phyloP scores from a whole-genome alignment of 2,888 invertebrate genomes.

The Pheosia gnoma region DNA sequence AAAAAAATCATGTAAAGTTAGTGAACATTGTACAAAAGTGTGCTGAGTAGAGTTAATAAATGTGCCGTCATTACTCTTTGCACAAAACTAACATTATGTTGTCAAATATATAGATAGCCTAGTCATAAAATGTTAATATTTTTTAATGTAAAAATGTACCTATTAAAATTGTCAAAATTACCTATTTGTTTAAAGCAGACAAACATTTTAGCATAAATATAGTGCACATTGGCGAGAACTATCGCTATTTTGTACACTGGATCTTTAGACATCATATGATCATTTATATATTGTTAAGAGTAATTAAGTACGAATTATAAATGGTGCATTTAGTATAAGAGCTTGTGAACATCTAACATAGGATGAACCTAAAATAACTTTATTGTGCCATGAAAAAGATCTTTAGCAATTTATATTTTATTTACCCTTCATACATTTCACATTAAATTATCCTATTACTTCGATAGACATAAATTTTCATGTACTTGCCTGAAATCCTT shows the following conservation, averaged over 20 bases:
- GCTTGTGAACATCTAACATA: not conserved
- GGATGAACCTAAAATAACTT: slow-evolving; percentile 8
- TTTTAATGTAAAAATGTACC: slow-evolving; percentile 31
- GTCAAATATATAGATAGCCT: slow-evolving; percentile 27
- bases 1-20: not conserved
- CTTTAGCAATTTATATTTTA: not conserved
- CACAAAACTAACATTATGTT: slow-evolving; percentile 10
- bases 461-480: not conserved
- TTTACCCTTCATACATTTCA: not conserved
- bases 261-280: not conserved
- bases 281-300: not conserved
- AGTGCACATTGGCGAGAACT: no score
- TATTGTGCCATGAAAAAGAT: not conserved
- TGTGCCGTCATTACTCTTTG: not conserved
- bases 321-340: not conserved
- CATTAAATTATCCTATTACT: not conserved
- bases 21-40: not conserved
- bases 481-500: slow-evolving; percentile 8
- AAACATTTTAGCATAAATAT: not conserved
- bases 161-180: slow-evolving; percentile 14
- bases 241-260: no score
- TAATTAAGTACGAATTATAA: not conserved
- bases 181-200: slow-evolving; percentile 24
- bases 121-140: slow-evolving; percentile 35
- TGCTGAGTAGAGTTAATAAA: not conserved